These are phyloP conservation scores for Microlaimidae sp. DNA, from an alignment of 2,888 invertebrate genomes.

Conservation along the genomic window DNA sequence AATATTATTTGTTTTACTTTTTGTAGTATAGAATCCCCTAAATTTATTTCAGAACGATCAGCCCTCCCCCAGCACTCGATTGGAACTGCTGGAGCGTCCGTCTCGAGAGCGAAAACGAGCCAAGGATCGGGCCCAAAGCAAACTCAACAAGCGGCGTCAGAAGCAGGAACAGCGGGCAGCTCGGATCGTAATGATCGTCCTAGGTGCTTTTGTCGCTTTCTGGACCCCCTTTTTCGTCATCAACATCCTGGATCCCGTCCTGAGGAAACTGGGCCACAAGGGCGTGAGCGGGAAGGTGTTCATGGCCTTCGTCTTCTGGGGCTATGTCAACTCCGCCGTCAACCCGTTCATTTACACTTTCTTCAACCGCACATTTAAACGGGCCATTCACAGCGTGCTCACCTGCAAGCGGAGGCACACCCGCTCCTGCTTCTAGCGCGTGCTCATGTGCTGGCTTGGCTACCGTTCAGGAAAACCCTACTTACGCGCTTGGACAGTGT, in stretches of 20 bases:
- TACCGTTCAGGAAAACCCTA: no score
- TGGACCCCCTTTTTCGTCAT: constrained; percentile 15
- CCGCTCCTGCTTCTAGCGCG: no score
- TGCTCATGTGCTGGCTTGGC: no score
- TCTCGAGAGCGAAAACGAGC: neutral
- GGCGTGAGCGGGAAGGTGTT: neutral
- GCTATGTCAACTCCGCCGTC: constrained; percentile 14
- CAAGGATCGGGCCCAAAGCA: no score
- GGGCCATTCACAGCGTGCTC: constrained; percentile 6
- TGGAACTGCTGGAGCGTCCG: no score
- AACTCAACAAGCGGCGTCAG: neutral
- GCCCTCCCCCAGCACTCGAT: no score
- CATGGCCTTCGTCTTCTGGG: constrained; percentile 6
- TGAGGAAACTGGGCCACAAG: neutral
- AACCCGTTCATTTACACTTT: constrained; percentile 16
- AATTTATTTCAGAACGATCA: no score
- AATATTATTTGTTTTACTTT: no score
- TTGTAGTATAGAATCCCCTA: no score
- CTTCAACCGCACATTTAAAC: constrained; percentile 12
- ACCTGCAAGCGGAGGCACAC: constrained; percentile 3
- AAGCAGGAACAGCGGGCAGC: constrained; percentile 13
- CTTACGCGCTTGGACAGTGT: no score
- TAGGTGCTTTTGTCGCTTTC: constrained; percentile 12
- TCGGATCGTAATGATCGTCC: constrained; percentile 11
- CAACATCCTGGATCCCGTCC: constrained; percentile 8